A percentile compares a stretch with the other conserved stretches of the same genome.
These are phyloP conservation scores for Macrophya annulata DNA, from an alignment of 2,888 invertebrate genomes.

Conservation along the genomic window DNA sequence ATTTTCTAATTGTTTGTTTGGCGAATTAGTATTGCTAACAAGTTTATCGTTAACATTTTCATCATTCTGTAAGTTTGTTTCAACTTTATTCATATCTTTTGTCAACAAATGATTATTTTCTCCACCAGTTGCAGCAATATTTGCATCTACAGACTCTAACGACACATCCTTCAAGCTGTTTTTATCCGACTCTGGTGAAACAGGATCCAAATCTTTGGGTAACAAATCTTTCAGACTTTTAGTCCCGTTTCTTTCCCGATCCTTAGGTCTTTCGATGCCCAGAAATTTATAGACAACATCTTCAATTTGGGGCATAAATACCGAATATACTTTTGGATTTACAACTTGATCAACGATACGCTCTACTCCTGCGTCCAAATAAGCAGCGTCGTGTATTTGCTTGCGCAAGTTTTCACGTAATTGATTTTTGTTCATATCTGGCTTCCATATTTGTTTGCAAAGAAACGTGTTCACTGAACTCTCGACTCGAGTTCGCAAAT, in stretches of 20 bases:
- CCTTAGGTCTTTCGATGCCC: conserved; percentile 88
- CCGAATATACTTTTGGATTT: conserved; percentile 93
- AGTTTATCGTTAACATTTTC: conserved; percentile 64
- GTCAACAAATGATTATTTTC: conserved; percentile 58
- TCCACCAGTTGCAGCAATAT: conserved; percentile 61
- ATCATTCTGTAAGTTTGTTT: conserved; percentile 65
- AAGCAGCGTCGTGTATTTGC: conserved; percentile 94
- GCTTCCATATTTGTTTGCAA: conserved; percentile 90
- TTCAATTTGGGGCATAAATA: conserved; percentile 95
- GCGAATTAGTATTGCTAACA: background rate
- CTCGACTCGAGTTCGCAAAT: conserved; percentile 94
- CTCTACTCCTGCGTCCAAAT: conserved; percentile 94
- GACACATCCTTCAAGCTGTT: conserved; percentile 80
- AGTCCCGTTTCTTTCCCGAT: conserved; percentile 72
- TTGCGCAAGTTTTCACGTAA: conserved; percentile 93
- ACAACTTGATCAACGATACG: conserved; percentile 98
- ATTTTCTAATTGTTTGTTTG: conserved; percentile 65
- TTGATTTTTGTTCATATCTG: conserved; percentile 95
- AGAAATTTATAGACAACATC: conserved; percentile 94
- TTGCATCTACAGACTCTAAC: conserved; percentile 73
- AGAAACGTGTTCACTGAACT: conserved; percentile 93
- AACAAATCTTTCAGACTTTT: conserved; percentile 82
- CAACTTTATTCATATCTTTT: conserved; percentile 62
- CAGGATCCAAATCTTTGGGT: conserved; percentile 90
- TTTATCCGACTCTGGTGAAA: conserved; percentile 90